These are phyloP conservation scores for Mamestra configurata DNA, from an alignment of 1,140 invertebrate genomes.

Conservation along the genomic window DNA sequence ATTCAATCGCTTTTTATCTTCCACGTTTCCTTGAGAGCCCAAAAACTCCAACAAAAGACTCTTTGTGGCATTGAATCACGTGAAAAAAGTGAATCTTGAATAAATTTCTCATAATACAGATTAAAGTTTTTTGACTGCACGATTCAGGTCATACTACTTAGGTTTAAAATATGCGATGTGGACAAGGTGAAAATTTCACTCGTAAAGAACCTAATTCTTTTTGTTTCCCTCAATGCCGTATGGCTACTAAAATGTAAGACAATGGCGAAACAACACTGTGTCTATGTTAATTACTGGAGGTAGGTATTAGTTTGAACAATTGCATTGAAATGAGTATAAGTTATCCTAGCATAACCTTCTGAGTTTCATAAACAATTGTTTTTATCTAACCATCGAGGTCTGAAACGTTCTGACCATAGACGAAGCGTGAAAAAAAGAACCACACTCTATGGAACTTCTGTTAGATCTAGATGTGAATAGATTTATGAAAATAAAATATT, in stretches of 20 bases:
- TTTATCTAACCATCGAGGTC: conserved; percentile 50
- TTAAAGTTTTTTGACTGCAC: conserved; percentile 53
- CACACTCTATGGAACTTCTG: neutral
- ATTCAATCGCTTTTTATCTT: conserved; percentile 41
- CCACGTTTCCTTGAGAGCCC: conserved; percentile 52
- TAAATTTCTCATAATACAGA: conserved; percentile 46
- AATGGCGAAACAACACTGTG: conserved; percentile 36
- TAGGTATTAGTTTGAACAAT: conserved; percentile 52
- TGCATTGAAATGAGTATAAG: conserved; percentile 47
- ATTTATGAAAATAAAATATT: neutral
- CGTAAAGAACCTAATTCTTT: conserved; percentile 16
- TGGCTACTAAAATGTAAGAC: conserved; percentile 49
- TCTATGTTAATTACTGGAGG: conserved; percentile 42
- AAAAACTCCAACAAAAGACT: conserved; percentile 50
- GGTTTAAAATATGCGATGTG: conserved; percentile 50
- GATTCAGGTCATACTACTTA: conserved; percentile 56
- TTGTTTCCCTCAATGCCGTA: conserved; percentile 39
- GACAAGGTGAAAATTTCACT: conserved; percentile 55
- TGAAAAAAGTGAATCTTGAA: conserved; percentile 54
- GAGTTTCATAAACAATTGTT: conserved; percentile 45
- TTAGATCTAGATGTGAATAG: too few species aligned
- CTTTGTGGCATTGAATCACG: conserved; percentile 50
- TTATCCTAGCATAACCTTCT: conserved; percentile 48
- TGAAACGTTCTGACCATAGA: conserved; percentile 33
- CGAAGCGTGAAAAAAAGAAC: neutral